Percentiles rank a stretch among this genome's conserved stretches.
phyloP scores from a whole-genome alignment of 2,888 invertebrate species.

The Morpho achilles region DNA sequence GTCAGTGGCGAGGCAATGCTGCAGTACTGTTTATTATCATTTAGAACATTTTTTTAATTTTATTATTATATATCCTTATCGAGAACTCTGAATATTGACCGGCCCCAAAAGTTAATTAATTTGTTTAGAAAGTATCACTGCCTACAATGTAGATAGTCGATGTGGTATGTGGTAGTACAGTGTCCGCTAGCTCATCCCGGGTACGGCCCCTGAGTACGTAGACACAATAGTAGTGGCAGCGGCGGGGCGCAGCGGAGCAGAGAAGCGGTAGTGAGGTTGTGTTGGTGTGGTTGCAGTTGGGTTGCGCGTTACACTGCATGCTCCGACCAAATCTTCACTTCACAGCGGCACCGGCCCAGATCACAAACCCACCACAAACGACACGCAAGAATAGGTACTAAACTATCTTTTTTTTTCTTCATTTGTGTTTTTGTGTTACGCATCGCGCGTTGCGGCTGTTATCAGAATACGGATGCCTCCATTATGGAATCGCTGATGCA shows the following conservation, averaged over 20 bases:
- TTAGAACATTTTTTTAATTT: constrained; percentile 36
- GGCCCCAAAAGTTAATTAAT: constrained; percentile 58
- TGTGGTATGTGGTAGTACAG: constrained; percentile 22
- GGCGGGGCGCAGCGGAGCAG: constrained; percentile 28
- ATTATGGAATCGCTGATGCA: constrained; percentile 58
- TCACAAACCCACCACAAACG: constrained; percentile 77
- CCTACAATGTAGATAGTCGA: constrained; percentile 31
- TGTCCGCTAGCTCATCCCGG: constrained; percentile 27
- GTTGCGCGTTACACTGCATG: constrained; percentile 94
- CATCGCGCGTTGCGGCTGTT: constrained; percentile 67
- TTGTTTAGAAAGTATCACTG: constrained; percentile 60
- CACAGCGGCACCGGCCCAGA: constrained; percentile 78
- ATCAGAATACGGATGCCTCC: constrained; percentile 62
- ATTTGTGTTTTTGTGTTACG: constrained; percentile 77
- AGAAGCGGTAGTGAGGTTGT: constrained; percentile 70
- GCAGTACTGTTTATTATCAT: constrained; percentile 34
- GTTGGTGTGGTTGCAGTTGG: constrained; percentile 90
- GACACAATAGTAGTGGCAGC: constrained; percentile 7
- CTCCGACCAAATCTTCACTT: constrained; percentile 83
- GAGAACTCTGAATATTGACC: constrained; percentile 6
- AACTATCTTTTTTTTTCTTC: constrained; percentile 68
- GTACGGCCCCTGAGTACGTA: constrained; percentile 18
- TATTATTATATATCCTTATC: constrained; percentile 25
- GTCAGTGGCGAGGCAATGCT: constrained; percentile 49
- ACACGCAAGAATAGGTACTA: constrained; percentile 79